Evolutionary conservation across 2,888 invertebrate genomes (phyloP), one percentile per base, ranked within the genome.

Genomic region (Druceiella hillmani): DNA sequence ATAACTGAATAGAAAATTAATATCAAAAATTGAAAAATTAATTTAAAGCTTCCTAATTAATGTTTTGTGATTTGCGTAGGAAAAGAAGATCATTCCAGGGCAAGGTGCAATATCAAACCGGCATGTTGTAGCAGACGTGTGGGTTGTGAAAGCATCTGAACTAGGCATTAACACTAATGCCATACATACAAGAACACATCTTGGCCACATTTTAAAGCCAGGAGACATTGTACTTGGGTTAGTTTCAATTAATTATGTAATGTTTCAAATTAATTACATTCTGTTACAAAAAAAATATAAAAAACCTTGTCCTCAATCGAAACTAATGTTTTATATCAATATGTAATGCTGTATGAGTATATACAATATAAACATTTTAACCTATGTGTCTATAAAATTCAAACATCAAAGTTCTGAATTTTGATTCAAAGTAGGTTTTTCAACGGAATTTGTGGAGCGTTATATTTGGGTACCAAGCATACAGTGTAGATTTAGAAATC

Each of bases 221-320:
- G 98, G 98, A 4, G 99, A 99, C 62, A 82, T 87, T 2, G 97
- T 85, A 16, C 62, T 97, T 46, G 97, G 97, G 82, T 94, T 76
- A 67, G 59, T 48, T 14, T 33, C 16, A 16, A 16, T 11, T 16
- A 30, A 26, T 4, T 17, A 25, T 17, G 37, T 43, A 33, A 29
- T 36, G 37, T 40, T 17, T 24, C 36, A 36, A 26, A 35, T 33
- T 25, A 42, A 35, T 15, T 30, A 17, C 34, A 16, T 26, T 24
- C 11, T 17, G 26, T 6, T 35, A 10, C 14, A 13, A 31, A 11
- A 15, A n/a, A n/a, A n/a, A n/a, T n/a, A n/a, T n/a, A n/a, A n/a
- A n/a, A n/a, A n/a, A n/a, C n/a, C n/a, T 11, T 27, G 10, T 24
- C 17, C n/a, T 32, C 7, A n/a, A 9, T 31, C 10, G 5, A 31